Percentiles rank a stretch among this genome's conserved stretches.
Conservation (phyloP, 2,113 vertebrate genomes). For the Mormyrus lacerda region DNA sequence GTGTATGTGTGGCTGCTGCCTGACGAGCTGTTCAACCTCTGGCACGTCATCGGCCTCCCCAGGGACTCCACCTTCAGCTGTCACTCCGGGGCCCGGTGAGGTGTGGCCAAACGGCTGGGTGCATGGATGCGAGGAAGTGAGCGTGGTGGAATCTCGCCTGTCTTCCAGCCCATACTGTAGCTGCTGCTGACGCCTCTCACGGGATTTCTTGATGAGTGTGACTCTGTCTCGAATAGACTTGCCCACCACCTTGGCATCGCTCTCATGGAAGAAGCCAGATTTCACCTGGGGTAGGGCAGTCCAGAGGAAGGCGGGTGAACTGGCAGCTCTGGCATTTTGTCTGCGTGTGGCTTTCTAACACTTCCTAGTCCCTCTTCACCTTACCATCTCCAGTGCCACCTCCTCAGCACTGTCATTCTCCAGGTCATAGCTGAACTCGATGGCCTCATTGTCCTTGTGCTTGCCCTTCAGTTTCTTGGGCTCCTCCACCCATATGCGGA, state of each 20-base stretch:
- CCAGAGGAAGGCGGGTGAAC: background rate
- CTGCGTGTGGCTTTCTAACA: background rate
- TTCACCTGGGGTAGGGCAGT: slow-evolving; percentile 63
- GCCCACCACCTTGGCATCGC: slow-evolving; percentile 82
- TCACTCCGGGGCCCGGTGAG: slow-evolving; percentile 38
- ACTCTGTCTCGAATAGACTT: slow-evolving; percentile 85
- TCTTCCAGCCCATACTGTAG: slow-evolving; percentile 52
- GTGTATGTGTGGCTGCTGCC: slow-evolving; percentile 55
- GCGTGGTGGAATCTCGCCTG: slow-evolving; percentile 56
- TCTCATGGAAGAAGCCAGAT: slow-evolving; percentile 89
- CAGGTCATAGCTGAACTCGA: slow-evolving; percentile 92
- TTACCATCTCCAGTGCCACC: slow-evolving; percentile 90
- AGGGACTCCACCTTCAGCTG: slow-evolving; percentile 34
- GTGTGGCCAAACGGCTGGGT: slow-evolving; percentile 48
- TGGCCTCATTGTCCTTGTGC: slow-evolving; percentile 94
- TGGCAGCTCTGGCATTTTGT: background rate
- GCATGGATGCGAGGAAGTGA: slow-evolving; percentile 40
- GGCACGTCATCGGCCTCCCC: slow-evolving; percentile 67
- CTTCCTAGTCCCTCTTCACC: slow-evolving; percentile 19
- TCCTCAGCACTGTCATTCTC: slow-evolving; percentile 82
- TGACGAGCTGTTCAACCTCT: slow-evolving; percentile 72
- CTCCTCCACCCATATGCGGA: slow-evolving; percentile 90
- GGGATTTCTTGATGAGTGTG: slow-evolving; percentile 76
- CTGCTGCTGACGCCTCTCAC: slow-evolving; percentile 66
- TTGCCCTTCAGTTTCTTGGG: slow-evolving; percentile 93